phyloP scores from a whole-genome alignment of 2,113 vertebrate genomes.

The Typhlomys cinereus region DNA sequence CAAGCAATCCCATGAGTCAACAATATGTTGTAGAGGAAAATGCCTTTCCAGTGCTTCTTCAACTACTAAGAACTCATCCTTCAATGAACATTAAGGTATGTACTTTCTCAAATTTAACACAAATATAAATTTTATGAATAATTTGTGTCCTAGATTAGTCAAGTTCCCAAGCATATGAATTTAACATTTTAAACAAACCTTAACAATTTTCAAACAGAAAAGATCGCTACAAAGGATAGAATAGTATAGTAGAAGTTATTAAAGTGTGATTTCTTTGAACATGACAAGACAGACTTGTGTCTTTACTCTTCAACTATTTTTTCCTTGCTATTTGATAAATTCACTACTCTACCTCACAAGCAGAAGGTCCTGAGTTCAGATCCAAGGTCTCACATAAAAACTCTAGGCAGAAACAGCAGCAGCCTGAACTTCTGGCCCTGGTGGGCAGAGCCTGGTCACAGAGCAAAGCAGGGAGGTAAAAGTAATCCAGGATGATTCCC shows the following conservation, averaged over 20 bases:
- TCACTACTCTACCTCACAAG: background rate
- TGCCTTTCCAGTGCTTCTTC: conserved; percentile 83
- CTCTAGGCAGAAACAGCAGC: too few species aligned
- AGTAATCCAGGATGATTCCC: too few species aligned
- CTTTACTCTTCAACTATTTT: background rate
- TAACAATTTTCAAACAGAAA: background rate
- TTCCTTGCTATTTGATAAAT: conserved; percentile 16
- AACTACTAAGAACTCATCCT: conserved; percentile 81
- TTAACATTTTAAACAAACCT: conserved; percentile 34
- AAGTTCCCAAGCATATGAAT: conserved; percentile 34
- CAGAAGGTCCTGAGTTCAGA: too few species aligned
- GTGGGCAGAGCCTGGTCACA: too few species aligned
- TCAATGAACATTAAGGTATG: conserved; percentile 84
- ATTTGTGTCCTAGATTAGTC: background rate
- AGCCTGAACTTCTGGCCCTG: too few species aligned
- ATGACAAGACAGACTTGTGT: background rate
- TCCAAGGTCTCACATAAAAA: too few species aligned
- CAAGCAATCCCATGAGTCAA: conserved; percentile 84
- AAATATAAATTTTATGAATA: background rate
- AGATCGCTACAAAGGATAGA: background rate
- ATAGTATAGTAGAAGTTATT: conserved; percentile 10
- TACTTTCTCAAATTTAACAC: background rate
- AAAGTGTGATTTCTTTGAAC: conserved; percentile 29
- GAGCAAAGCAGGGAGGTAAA: too few species aligned
- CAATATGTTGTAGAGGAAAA: conserved; percentile 83